Evolutionary conservation across 2,888 invertebrate species (phyloP).

Genomic region (Lasioglossum marginatum): DNA sequence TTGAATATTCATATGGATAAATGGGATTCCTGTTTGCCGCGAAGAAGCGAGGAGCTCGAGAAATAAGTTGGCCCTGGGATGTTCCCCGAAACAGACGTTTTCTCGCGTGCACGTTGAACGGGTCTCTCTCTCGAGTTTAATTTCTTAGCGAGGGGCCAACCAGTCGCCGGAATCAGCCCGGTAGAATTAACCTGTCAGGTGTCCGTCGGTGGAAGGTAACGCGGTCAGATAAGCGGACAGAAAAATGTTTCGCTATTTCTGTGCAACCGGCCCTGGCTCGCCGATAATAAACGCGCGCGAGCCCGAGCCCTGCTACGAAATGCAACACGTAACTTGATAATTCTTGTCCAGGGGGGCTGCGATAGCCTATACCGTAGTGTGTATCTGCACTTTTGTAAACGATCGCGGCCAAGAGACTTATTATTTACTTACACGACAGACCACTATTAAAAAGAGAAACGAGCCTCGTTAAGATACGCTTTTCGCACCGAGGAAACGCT

Average conservation of each 20-base stretch:
- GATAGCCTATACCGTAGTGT: conserved; percentile 8
- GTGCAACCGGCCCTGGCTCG: conserved; percentile 20
- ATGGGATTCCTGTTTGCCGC: conserved; percentile 70
- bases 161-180: conserved; percentile 54
- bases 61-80: conserved; percentile 32
- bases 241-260: conserved; percentile 68
- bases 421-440: conserved; percentile 43
- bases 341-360: conserved; percentile 16
- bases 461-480: conserved; percentile 49
- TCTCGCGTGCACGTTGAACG: conserved; percentile 40
- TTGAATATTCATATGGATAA: conserved; percentile 75
- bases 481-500: not conserved
- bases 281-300: conserved; percentile 45
- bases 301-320: conserved; percentile 17
- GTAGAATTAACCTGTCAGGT: conserved; percentile 67
- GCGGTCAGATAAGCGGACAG: conserved; percentile 62
- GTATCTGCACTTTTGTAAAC: conserved; percentile 34
- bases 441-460: conserved; percentile 46
- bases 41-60: conserved; percentile 12
- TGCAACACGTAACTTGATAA: conserved; percentile 63
- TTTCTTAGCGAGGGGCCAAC: conserved; percentile 40
- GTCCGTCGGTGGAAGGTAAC: conserved; percentile 54
- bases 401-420: conserved; percentile 31
- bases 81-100: conserved; percentile 20
- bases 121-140: conserved; percentile 37